These are phyloP conservation scores for Geodia barretti DNA, from an alignment of 37 sponge, comb jelly and placozoan species.

Conservation along the genomic window DNA sequence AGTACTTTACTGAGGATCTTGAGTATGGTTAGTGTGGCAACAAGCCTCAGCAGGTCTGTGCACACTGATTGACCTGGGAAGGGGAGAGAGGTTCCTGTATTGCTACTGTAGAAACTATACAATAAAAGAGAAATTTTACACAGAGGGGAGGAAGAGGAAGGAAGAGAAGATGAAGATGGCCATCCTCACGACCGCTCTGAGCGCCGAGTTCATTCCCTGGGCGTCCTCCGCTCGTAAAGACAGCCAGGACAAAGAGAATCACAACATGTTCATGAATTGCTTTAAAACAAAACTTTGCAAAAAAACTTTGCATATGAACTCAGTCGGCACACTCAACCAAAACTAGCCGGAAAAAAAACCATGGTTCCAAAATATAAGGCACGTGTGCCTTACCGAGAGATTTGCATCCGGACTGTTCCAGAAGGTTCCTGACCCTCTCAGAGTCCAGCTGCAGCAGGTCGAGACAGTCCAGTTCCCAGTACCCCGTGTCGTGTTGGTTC, in stretches of 20 bases:
- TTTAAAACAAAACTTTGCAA: no score
- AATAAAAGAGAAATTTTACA: no score
- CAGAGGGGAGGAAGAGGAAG: no score
- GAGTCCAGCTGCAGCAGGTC: slow-evolving; percentile 12
- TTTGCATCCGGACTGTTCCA: slow-evolving; percentile 50
- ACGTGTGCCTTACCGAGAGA: slow-evolving; percentile 73
- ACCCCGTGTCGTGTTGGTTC: slow-evolving; percentile 28
- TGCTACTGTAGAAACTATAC: no score
- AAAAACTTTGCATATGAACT: no score
- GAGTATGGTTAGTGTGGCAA: slow-evolving; percentile 52
- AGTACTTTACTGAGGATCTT: slow-evolving; percentile 7
- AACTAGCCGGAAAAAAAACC: no score
- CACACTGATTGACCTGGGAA: no score
- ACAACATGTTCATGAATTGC: no score
- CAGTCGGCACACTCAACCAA: no score
- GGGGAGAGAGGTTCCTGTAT: no score
- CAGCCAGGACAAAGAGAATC: no score
- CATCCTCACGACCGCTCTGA: slow-evolving; percentile 85
- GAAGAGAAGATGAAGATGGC: slow-evolving; percentile 78
- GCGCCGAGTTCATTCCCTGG: slow-evolving; percentile 94
- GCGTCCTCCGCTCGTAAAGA: slow-evolving; percentile 96
- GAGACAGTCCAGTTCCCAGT: slow-evolving; percentile 44
- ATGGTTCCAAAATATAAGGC: no score
- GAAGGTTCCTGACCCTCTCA: slow-evolving; percentile 4
- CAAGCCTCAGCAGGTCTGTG: slow-evolving; percentile 9